Conservation (phyloP, 2,113 vertebrate species). For the Pseudopipra pipra region DNA sequence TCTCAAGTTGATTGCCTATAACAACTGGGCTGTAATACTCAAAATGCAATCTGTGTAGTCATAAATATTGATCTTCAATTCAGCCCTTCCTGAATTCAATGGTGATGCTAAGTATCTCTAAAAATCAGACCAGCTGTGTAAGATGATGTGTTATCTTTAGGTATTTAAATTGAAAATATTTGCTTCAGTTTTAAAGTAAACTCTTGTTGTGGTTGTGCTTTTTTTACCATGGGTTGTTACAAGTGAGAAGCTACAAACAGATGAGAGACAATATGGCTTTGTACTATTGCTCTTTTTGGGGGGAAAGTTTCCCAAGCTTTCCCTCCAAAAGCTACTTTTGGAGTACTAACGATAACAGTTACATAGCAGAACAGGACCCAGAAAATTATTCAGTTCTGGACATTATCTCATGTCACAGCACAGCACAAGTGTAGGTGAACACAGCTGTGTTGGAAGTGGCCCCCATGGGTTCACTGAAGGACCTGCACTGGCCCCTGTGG, state of each 20-base stretch:
- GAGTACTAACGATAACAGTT: background rate
- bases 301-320: background rate
- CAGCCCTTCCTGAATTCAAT: background rate
- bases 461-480: fast-evolving
- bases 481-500: fast-evolving
- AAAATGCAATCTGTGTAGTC: background rate
- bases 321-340: background rate
- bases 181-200: background rate
- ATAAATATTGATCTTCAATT: background rate
- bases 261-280: background rate
- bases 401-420: background rate
- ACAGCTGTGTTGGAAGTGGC: background rate
- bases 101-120: background rate
- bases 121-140: background rate
- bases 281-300: background rate
- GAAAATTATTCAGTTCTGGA: background rate
- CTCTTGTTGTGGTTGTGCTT: background rate
- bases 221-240: background rate
- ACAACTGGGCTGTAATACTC: background rate
- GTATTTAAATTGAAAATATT: background rate
- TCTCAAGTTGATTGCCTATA: background rate
- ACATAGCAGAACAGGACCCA: background rate
- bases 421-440: fast-evolving
- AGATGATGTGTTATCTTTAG: background rate
- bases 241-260: background rate